These are phyloP conservation scores for Dolomedes plantarius DNA, from an alignment of 2,888 invertebrate genomes.

Conservation along the genomic window DNA sequence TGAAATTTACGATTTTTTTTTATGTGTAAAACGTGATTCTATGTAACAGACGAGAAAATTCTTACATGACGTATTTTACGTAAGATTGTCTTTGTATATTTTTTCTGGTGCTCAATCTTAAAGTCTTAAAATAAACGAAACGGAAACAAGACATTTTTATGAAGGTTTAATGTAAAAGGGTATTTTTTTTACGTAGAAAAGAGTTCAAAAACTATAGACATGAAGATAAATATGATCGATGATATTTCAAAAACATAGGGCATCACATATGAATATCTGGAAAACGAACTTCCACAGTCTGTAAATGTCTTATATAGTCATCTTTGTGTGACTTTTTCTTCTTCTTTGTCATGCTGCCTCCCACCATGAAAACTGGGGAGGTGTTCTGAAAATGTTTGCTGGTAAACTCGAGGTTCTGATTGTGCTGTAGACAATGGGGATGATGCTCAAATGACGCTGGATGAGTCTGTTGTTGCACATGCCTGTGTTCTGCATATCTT, in stretches of 20 bases:
- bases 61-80: too few relatives aligned
- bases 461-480: constrained; percentile 50
- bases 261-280: constrained; percentile 66
- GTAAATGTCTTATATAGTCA: constrained; percentile 61
- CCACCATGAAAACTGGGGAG: constrained; percentile 58
- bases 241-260: constrained; percentile 32
- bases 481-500: constrained; percentile 34
- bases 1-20: too few relatives aligned
- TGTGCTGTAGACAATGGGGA: constrained; percentile 62
- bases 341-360: constrained; percentile 47
- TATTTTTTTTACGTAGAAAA: constrained; percentile 55
- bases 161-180: constrained; percentile 66
- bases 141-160: neutral
- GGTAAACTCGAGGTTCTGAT: constrained; percentile 49
- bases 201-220: constrained; percentile 59
- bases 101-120: too few relatives aligned
- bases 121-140: too few relatives aligned
- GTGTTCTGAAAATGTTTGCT: constrained; percentile 50
- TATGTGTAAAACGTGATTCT: too few relatives aligned
- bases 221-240: constrained; percentile 46
- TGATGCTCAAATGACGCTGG: constrained; percentile 35
- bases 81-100: too few relatives aligned
- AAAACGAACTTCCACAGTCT: constrained; percentile 62
- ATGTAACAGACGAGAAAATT: too few relatives aligned
- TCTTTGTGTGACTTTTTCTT: constrained; percentile 64